Percentiles rank a stretch among this genome's conserved stretches.
Evolutionary conservation across 2,888 invertebrate genomes (phyloP).

Genomic region (Drosophila rubida): DNA sequence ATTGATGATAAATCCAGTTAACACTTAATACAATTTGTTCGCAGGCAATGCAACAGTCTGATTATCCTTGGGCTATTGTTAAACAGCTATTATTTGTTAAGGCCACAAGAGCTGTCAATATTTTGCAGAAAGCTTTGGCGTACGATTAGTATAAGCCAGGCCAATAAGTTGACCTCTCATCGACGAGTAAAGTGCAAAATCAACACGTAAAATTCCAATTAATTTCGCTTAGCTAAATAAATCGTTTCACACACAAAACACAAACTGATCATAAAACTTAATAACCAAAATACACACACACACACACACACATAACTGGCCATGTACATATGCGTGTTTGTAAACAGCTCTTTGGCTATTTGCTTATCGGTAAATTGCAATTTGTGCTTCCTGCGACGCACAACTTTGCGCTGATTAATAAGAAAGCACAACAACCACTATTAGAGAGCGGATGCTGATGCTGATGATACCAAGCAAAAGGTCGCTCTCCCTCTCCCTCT

Average conservation of each 20-base stretch:
- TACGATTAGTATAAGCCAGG: neutral
- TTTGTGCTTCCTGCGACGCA: slow-evolving; percentile 49
- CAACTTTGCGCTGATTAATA: slow-evolving; percentile 75
- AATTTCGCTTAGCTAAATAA: slow-evolving; percentile 81
- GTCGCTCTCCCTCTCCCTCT: neutral
- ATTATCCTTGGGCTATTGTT: neutral
- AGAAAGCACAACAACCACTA: slow-evolving; percentile 58
- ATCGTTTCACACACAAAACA: slow-evolving; percentile 81
- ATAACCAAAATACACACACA: slow-evolving; percentile 59
- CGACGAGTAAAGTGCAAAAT: slow-evolving; percentile 56
- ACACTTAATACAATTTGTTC: neutral
- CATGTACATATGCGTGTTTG: slow-evolving; percentile 58
- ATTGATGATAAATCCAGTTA: neutral
- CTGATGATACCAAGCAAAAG: slow-evolving; percentile 9
- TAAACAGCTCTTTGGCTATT: slow-evolving; percentile 77
- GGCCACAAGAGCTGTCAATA: slow-evolving; percentile 12
- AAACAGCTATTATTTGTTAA: slow-evolving; percentile 4
- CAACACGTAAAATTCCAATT: slow-evolving; percentile 82
- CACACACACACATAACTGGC: slow-evolving; percentile 56
- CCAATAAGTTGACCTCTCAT: slow-evolving; percentile 13
- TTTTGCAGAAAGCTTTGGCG: slow-evolving; percentile 5
- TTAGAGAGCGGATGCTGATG: slow-evolving; percentile 20
- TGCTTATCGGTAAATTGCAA: slow-evolving; percentile 81
- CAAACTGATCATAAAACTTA: slow-evolving; percentile 81
- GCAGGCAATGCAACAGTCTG: neutral